A percentile compares a stretch with the other conserved stretches of the same genome.
Evolutionary conservation across 1,140 invertebrate genomes (phyloP).

Genomic region (Kradibia gibbosae): DNA sequence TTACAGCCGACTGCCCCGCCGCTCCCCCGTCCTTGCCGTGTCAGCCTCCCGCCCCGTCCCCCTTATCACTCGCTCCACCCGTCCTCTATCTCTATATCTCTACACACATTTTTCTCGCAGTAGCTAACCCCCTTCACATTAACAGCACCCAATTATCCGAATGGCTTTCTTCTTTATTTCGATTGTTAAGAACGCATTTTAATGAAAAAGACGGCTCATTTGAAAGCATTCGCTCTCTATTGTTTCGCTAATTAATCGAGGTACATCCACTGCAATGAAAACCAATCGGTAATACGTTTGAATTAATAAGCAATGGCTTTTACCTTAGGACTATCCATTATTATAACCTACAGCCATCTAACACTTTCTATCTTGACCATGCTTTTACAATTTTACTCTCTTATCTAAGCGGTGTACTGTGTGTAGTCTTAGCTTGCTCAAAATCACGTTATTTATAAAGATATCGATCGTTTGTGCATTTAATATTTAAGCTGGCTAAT

Average conservation of each 20-base stretch:
- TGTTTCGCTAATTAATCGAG: conserved; percentile 1
- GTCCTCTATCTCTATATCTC: background rate
- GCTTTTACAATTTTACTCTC: conserved; percentile 4
- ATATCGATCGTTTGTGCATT: background rate
- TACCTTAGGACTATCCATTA: background rate
- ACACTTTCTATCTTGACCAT: background rate
- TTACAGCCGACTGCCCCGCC: no score
- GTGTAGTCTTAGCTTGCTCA: background rate
- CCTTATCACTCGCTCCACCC: no score
- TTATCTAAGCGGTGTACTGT: background rate
- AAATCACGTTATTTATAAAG: conserved; percentile 13
- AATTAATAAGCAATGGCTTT: background rate
- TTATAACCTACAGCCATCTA: background rate
- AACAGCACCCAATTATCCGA: conserved; percentile 4
- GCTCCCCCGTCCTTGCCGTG: no score
- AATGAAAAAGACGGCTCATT: conserved; percentile 24
- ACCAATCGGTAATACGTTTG: background rate
- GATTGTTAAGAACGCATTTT: conserved; percentile 19
- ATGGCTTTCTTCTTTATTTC: conserved; percentile 33
- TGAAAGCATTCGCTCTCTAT: background rate
- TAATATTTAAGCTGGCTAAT: no score
- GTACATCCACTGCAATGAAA: background rate
- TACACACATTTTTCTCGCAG: background rate
- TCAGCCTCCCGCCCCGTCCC: no score
- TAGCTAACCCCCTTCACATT: conserved; percentile 8